Evolutionary conservation across 1,140 invertebrate genomes (phyloP), one percentile per base, ranked within the genome.

Genomic region (Dreissena polymorpha): DNA sequence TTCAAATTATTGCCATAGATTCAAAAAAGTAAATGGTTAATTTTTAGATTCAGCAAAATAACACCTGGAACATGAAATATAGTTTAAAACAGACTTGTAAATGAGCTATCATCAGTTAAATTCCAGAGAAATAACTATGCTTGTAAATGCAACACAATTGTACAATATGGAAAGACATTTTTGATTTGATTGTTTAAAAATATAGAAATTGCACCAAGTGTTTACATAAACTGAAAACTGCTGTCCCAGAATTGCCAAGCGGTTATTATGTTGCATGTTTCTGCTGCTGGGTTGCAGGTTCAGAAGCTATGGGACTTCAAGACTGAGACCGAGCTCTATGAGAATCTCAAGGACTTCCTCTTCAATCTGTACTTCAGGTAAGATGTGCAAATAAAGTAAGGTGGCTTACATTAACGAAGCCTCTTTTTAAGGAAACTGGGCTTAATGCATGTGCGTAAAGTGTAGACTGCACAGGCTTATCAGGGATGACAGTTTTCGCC

Each of bases 301-400:
- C 73, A 84, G 29, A 94, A 94, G 82, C 93, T 98, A n/a, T 95
- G 95, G 89, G 94, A 96, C 79, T 97, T 96, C 90, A 93, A 94
- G 65, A 93, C 95, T 86, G 92, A 94, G n/a, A 94, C 96, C 29
- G 96, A 98, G 89, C 93, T 99, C 0, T 97, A 97, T 93, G 95
- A 97, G 87, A 94, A 97, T 68, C 93, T 99, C 5, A 96, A 98
- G 23, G 96, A 98, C 85, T 98, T 98, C 94, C 93, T 99, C 51
- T 96, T 98, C 91, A 93, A 93, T 53, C 93, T 99, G 68, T 99
- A 97, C 93, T 98, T 97, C 89, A 97, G 96, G 97, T 97, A 94
- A 93, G 87, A 39, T 39, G 39, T 39, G 39, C 39, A 39, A 39
- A 39, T 39, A 39, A 39, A 39, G 2, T 39, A 39, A 39, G 39